phyloP scores from a whole-genome alignment of 2,113 vertebrate genomes.

The Plestiodon gilberti region DNA sequence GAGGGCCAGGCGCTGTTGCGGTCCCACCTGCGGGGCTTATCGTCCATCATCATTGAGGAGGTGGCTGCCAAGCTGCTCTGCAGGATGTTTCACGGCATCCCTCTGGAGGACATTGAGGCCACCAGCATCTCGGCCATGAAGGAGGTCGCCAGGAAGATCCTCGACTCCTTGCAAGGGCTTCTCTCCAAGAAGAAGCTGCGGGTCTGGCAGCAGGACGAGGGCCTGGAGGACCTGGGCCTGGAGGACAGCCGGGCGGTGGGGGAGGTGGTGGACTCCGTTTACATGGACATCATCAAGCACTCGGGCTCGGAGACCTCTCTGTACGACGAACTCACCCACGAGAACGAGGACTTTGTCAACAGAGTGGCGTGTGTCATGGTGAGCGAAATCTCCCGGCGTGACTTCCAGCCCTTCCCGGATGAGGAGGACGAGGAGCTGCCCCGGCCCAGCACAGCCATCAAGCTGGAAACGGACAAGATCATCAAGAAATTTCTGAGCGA shows the following conservation, averaged over 20 bases:
- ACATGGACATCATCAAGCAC: conserved; percentile 47
- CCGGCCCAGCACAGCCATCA: background rate
- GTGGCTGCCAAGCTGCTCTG: conserved; percentile 59
- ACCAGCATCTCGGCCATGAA: conserved; percentile 35
- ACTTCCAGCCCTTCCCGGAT: conserved; percentile 44
- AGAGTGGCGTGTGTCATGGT: conserved; percentile 64
- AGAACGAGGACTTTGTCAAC: conserved; percentile 56
- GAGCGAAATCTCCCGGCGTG: conserved; percentile 55
- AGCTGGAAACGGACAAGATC: conserved; percentile 62
- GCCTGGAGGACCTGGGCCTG: background rate
- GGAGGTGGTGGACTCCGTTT: conserved; percentile 57
- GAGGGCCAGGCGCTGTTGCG: background rate
- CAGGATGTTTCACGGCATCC: conserved; percentile 58
- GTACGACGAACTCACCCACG: conserved; percentile 59
- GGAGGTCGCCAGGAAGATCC: conserved; percentile 55
- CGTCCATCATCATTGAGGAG: conserved; percentile 57
- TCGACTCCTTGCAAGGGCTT: conserved; percentile 59
- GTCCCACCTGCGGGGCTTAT: conserved; percentile 8
- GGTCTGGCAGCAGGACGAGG: conserved; percentile 20
- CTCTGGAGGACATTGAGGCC: conserved; percentile 13
- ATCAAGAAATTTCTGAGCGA: conserved; percentile 64
- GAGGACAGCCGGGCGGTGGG: conserved; percentile 49
- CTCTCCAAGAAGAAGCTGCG: conserved; percentile 59
- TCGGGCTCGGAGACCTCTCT: conserved; percentile 53
- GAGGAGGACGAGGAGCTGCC: background rate